Conservation (phyloP, 2,113 vertebrate species). For the Melanerpes formicivorus region DNA sequence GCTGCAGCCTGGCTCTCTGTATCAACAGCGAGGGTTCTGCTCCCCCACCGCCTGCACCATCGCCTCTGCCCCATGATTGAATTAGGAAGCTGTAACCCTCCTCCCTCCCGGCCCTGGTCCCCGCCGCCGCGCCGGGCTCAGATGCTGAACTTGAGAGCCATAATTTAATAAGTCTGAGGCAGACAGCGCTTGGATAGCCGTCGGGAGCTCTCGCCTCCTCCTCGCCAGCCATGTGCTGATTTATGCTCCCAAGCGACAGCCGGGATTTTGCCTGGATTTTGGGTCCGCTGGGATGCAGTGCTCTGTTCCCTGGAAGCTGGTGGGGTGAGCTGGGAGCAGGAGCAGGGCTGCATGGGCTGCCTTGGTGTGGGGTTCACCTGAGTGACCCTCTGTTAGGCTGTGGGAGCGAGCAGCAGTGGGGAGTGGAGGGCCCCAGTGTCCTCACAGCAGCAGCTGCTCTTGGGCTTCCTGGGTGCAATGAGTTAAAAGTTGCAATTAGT, state of each 20-base stretch:
- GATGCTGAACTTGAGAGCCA: slow-evolving; percentile 26
- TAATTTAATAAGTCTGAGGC: slow-evolving; percentile 45
- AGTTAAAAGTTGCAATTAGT: slow-evolving; percentile 47
- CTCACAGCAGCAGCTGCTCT: neutral
- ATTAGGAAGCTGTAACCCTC: slow-evolving; percentile 45
- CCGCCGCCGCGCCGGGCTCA: neutral
- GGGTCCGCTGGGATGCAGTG: neutral
- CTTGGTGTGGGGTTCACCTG: accelerated
- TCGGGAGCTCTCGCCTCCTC: slow-evolving; percentile 31
- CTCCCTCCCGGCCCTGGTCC: neutral
- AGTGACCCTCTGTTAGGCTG: accelerated
- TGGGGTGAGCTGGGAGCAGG: neutral
- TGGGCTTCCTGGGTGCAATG: neutral
- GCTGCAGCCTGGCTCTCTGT: accelerated
- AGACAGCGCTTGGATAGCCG: slow-evolving; percentile 22
- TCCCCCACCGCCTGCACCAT: neutral
- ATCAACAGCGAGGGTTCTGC: neutral
- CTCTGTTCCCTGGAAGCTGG: neutral
- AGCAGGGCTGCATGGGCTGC: accelerated
- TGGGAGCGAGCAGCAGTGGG: neutral
- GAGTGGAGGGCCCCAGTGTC: neutral
- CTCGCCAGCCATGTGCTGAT: neutral
- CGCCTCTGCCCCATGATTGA: slow-evolving; percentile 36
- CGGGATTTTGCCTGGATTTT: neutral
- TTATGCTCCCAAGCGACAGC: neutral